Conservation (phyloP, 2,888 invertebrate genomes). For the Norana najaformis region DNA sequence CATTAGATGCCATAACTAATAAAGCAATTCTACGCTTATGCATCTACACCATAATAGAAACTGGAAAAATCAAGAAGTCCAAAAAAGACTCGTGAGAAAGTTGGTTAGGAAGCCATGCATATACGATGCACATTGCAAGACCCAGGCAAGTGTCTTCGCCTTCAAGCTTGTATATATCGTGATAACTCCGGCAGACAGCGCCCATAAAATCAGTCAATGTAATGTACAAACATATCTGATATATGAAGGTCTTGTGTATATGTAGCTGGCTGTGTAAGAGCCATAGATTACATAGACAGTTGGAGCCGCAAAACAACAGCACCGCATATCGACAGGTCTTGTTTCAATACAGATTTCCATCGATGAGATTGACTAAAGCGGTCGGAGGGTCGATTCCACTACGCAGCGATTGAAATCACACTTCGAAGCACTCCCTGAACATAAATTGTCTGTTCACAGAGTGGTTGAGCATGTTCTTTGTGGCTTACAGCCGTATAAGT, state of each 20-base stretch:
- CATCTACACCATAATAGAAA: not conserved
- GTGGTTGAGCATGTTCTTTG: not conserved
- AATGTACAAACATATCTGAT: not conserved
- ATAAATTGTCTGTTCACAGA: not conserved
- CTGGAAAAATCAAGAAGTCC: not conserved
- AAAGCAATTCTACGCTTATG: not conserved
- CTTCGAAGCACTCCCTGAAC: not conserved
- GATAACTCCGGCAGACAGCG: not conserved
- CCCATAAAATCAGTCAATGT: not conserved
- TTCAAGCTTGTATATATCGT: not conserved
- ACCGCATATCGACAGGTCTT: slow-evolving; percentile 2
- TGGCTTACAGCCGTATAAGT: not conserved
- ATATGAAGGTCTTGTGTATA: not conserved
- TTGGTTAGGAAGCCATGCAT: not conserved
- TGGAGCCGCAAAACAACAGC: not conserved
- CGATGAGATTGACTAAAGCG: not conserved
- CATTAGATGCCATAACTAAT: not conserved
- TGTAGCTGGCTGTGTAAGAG: not conserved
- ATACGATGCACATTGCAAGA: not conserved
- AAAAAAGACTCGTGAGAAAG: not conserved
- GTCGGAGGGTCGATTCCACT: not conserved
- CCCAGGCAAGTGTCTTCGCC: not conserved
- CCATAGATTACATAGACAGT: not conserved
- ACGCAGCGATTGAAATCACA: not conserved
- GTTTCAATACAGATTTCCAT: not conserved